Conservation (phyloP, 64 coral and sea anemone species). For the Cladopsammia gracilis region DNA sequence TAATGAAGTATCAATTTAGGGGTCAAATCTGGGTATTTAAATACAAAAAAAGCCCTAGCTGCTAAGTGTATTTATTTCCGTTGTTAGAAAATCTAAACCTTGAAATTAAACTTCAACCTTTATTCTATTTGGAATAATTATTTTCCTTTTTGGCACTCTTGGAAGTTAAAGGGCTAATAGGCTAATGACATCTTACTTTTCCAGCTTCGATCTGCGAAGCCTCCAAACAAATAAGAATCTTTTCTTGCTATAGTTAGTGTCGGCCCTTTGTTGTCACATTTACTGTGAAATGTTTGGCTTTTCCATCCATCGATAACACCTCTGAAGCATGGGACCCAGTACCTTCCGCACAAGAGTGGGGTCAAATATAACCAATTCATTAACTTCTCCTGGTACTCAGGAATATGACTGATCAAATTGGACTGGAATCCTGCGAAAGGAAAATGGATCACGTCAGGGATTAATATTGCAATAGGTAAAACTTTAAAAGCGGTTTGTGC, state of each 20-base stretch:
- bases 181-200: neutral
- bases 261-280: constrained; percentile 61
- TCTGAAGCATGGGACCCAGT: constrained; percentile 73
- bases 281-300: neutral
- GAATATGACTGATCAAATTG: constrained; percentile 54
- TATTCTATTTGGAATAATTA: no score
- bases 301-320: neutral
- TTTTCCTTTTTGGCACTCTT: no score
- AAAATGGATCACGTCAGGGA: neutral
- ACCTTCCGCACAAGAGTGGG: constrained; percentile 8
- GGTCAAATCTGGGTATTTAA: no score
- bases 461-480: no score
- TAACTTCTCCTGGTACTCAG: constrained; percentile 29
- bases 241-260: constrained; percentile 37
- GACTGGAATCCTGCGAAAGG: constrained; percentile 54
- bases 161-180: no score
- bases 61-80: no score
- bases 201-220: constrained; percentile 61
- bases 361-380: constrained; percentile 27
- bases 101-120: no score
- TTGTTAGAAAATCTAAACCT: no score
- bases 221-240: constrained; percentile 48
- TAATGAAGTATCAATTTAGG: no score
- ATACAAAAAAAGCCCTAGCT: no score
- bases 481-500: no score